Conservation (phyloP, 2,888 invertebrate genomes). For the Ichneumon xanthorius region DNA sequence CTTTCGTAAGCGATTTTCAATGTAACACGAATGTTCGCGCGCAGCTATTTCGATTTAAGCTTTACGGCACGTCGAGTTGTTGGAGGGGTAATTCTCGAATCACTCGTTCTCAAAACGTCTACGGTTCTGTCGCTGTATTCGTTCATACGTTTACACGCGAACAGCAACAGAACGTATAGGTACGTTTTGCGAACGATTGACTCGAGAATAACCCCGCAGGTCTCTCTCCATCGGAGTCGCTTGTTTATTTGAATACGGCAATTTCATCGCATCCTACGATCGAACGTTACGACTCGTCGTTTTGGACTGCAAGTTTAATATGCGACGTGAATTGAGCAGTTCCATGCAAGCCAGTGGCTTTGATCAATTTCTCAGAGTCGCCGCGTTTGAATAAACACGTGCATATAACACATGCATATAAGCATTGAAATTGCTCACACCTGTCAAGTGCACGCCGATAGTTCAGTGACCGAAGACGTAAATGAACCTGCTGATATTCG, state of each 20-base stretch:
- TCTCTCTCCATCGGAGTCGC: not conserved
- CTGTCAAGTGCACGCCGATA: not conserved
- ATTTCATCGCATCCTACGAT: constrained; percentile 9
- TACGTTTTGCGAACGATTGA: too few relatives aligned
- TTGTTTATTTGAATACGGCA: not conserved
- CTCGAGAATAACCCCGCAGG: too few relatives aligned
- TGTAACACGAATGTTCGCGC: not conserved
- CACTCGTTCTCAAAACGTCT: too few relatives aligned
- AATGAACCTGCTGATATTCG: not conserved
- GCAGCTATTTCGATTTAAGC: not conserved
- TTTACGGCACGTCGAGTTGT: not conserved
- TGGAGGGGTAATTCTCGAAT: too few relatives aligned
- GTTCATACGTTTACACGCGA: too few relatives aligned
- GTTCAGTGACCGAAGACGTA: not conserved
- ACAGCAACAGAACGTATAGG: too few relatives aligned
- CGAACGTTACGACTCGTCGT: not conserved
- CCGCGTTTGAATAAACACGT: not conserved
- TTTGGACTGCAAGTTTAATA: not conserved
- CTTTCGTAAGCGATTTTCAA: not conserved
- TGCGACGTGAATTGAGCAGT: not conserved
- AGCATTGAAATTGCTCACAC: not conserved
- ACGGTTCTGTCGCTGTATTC: too few relatives aligned
- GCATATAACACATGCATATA: not conserved
- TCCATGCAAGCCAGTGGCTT: constrained; percentile 8
- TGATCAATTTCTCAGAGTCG: not conserved